Evolutionary conservation across 2,113 vertebrate species (phyloP), one percentile per base, ranked within the genome.

Genomic region (Himantopus leucocephalus): DNA sequence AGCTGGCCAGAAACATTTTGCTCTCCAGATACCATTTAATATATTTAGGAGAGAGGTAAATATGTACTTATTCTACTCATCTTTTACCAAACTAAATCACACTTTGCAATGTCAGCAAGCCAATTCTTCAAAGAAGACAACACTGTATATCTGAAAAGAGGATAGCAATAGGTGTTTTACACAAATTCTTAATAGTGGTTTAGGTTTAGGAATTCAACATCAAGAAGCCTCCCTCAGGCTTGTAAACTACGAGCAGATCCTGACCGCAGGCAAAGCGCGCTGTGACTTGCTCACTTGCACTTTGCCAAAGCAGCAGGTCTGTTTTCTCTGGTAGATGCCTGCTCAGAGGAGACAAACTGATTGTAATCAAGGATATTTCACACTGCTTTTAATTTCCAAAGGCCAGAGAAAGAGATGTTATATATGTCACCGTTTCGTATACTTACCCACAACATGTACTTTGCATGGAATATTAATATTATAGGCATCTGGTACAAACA

Each of bases 401-500:
- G 22, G 34, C 35, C 43, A 60, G 66, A 67, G 24, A 85, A 77
- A 70, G 29, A 17, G 39, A n/a, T 17, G 35, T 22, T 83, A 10
- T 9, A 3, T 21, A 2, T 30, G 4, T 85, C 37, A 32, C 50
- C 29, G 48, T 55, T 60, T 18, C 8, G 41, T 52, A 21, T 81
- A 98, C 98, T 98, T 98, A 99, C 99, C 99, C 90, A 99, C 98
- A 84, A 99, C 97, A 67, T 99, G 99, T 52, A 99, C 90, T 98
- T 99, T 99, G 94, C 98, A 98, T 67, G 98, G 97, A 94, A 99
- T 98, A 85, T 98, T 99, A 70, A 98, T 96, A 55, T 98, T 97
- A 90, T 99, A 99, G 37, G 98, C 98, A 79, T 99, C 99, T 37
- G 99, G 99, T 81, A 99, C 97, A 96, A 99, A 99, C 50, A 98